Conservation (phyloP, 1,140 invertebrate genomes). For the Prorops nasuta region DNA sequence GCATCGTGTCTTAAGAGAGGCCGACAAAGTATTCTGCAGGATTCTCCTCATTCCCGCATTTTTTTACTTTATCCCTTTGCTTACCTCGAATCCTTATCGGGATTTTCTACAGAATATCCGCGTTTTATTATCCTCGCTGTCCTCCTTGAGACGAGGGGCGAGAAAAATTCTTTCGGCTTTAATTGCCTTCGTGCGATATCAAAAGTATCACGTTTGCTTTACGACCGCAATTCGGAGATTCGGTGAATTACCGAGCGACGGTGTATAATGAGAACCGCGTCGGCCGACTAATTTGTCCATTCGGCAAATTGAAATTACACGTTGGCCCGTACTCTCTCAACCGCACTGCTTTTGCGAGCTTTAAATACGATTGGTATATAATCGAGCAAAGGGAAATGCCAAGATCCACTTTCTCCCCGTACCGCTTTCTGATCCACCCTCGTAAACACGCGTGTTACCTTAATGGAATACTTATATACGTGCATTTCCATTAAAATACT, state of each 20-base stretch:
- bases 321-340: conserved; percentile 14
- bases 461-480: too few relatives aligned
- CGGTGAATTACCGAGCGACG: conserved; percentile 15
- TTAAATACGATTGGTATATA: too few relatives aligned
- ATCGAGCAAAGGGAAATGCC: background rate
- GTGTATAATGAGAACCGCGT: conserved; percentile 17
- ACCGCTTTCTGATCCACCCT: background rate
- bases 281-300: conserved; percentile 32
- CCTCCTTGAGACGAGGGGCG: background rate
- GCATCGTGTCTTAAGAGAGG: too few relatives aligned
- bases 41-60: too few relatives aligned
- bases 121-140: background rate
- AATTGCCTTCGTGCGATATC: background rate
- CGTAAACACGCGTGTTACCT: too few relatives aligned
- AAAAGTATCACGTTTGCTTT: background rate
- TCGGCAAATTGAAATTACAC: conserved; percentile 39
- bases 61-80: too few relatives aligned
- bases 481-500: too few relatives aligned
- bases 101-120: too few relatives aligned
- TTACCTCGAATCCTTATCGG: too few relatives aligned
- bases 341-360: too few relatives aligned
- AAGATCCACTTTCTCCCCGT: background rate
- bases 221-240: conserved; percentile 17
- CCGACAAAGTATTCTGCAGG: too few relatives aligned
- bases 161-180: background rate